Base-by-base conservation (phyloP, 2,113 vertebrate genomes). In the Riparia riparia region DNA sequence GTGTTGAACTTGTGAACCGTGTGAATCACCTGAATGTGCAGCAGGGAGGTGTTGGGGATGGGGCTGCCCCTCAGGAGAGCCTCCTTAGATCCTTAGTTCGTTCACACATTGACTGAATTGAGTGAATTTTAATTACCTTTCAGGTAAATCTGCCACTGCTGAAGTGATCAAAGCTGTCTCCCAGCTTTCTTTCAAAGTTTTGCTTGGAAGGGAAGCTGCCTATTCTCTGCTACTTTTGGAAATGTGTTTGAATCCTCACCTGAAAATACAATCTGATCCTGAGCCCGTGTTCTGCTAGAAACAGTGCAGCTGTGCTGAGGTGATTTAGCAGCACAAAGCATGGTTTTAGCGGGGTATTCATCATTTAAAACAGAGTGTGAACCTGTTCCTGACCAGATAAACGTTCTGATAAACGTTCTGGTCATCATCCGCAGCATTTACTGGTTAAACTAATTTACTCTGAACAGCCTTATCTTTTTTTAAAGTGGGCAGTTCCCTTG, bases 111-210 rank as follows among this genome's bases (percentile, higher is more conserved):
- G 32, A 63, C 64, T 63, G 73, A 54, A 45, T 91, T 65, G 89
- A 95, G 57, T 83, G 90, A 89, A 80, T 91, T 96, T 94, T 96
- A 97, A 97, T 97, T 94, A 95, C 54, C 45, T 89, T 90, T 87
- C 86, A 95, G 90, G 50, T 93, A 82, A 66, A 79, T 15, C n/a
- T 39, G 28, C 39, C 29, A 10, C 32, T 37, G 53, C 22, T 37
- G 6, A 77, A 89, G 68, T 37, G 65, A 83, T 86, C 31, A 58
- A 88, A 93, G 81, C 72, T 61, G 15, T 68, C 34, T 53, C 26
- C 44, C 14, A 25, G 78, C 69, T 69, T 80, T 58, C 50, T 58
- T 57, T 32, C 34, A 32, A 70, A 66, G 39, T 76, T 86, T 34
- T 76, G 45, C 22, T 90, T 73, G 76, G 63, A 72, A 84, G 19